A percentile compares a stretch with the other conserved stretches of the same genome.
phyloP scores from a whole-genome alignment of 2,888 invertebrate genomes.

The Leucophenga maculata region DNA sequence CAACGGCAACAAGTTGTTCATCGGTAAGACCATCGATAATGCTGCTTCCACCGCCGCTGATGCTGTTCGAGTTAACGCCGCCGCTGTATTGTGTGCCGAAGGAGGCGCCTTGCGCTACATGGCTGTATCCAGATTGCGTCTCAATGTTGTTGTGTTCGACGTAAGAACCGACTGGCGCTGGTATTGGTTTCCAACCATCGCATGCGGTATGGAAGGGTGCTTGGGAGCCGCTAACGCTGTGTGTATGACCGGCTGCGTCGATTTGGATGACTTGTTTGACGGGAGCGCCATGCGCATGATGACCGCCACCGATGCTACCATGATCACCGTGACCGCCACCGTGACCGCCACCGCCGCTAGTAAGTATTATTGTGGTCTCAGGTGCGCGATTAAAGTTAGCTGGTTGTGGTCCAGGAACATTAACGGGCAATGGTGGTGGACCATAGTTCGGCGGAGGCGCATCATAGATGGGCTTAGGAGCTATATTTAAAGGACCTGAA shows the following conservation, averaged over 20 bases:
- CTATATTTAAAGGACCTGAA: constrained; percentile 62
- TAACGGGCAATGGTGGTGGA: constrained; percentile 67
- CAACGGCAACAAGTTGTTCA: constrained; percentile 69
- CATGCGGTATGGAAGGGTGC: constrained; percentile 74
- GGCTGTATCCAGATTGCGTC: constrained; percentile 66
- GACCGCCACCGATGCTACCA: constrained; percentile 22
- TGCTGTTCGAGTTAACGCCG: constrained; percentile 22
- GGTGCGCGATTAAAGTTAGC: constrained; percentile 50
- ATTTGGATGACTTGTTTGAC: constrained; percentile 75
- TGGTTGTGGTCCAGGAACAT: constrained; percentile 57
- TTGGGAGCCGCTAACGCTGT: constrained; percentile 64
- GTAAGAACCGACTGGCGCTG: constrained; percentile 75
- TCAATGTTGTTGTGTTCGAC: constrained; percentile 67
- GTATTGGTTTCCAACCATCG: constrained; percentile 90
- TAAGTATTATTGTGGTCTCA: constrained; percentile 61
- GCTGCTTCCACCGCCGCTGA: constrained; percentile 36
- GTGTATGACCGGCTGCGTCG: constrained; percentile 63
- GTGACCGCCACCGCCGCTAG: constrained; percentile 32
- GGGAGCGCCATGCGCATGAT: constrained; percentile 76
- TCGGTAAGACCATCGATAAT: constrained; percentile 63
- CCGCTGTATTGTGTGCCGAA: constrained; percentile 47
- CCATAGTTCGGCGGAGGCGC: constrained; percentile 71
- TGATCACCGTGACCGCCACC: constrained; percentile 45
- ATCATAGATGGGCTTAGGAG: constrained; percentile 72
- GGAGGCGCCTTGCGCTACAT: constrained; percentile 52